Evolutionary conservation across 2,113 vertebrate species (phyloP).

Genomic region (Platanista minor): DNA sequence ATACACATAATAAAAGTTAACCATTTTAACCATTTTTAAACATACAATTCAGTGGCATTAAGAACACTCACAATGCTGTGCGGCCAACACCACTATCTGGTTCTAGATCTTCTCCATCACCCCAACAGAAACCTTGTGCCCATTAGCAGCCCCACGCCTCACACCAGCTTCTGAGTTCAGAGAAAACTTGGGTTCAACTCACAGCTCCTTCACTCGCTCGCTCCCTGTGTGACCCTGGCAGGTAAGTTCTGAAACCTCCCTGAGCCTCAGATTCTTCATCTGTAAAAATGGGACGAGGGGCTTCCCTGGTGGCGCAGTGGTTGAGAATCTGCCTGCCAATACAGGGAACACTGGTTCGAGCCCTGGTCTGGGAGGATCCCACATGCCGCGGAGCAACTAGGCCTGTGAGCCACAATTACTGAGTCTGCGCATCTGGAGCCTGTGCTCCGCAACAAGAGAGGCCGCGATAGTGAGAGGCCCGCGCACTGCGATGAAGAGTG

Average conservation of each 20-base stretch:
- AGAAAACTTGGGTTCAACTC: neutral
- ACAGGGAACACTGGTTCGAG: no score
- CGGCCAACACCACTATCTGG: neutral
- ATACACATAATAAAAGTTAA: neutral
- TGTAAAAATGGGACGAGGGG: neutral
- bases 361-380: no score
- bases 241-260: neutral
- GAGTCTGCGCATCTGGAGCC: no score
- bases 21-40: neutral
- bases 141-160: neutral
- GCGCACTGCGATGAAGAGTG: no score
- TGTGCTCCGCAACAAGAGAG: no score
- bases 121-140: neutral
- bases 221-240: neutral
- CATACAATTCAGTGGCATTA: neutral
- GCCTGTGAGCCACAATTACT: no score
- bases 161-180: neutral
- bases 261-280: neutral
- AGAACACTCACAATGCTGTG: neutral
- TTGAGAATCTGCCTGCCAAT: no score
- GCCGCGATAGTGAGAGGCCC: no score
- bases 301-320: no score
- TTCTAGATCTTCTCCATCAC: neutral
- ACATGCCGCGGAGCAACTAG: no score
- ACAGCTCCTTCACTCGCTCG: neutral